Base-by-base conservation (phyloP, 2,888 invertebrate species). In the Bembecia ichneumoniformis region DNA sequence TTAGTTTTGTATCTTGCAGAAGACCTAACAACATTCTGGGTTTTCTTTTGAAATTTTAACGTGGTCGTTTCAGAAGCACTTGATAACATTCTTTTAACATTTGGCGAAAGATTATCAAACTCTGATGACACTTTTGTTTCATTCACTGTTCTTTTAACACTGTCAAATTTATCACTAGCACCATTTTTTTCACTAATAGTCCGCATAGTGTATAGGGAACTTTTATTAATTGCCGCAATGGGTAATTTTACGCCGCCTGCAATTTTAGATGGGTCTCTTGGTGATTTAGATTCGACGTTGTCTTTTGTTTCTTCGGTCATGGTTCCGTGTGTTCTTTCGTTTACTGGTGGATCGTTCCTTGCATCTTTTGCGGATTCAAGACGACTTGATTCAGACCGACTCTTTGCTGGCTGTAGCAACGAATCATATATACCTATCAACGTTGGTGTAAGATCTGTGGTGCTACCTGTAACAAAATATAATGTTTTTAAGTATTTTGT, bases 381-480 rank as follows among this genome's bases (percentile, higher is more conserved):
- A 46, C 67, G 60, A 35, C 56, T 65, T 4, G 68, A 62, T 64
- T 80, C 82, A 48, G 79, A 76, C 59, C 68, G 70, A 58, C 72
- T 78, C 60, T 82, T 84, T 1, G 63, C 70, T 52, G 84, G 87
- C 62, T 87, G 90, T 63, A 89, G 89, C 59, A 96, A 88, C 57
- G 93, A 93, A 87, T 96, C 96, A 78, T 95, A 96, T 81, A 95
- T 93, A 57, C 94, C 94, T 81, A 96, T 90, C 56, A 96, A 89
- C 60, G 94, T 93, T 53, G 96, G 95, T 74, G 94, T 92, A 77
- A 96, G 88, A 76, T 96, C 96, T 65, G 93, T 92, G 62, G 94
- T 93, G 70, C 94, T 92, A 77, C 96, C 96, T 96, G 91, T 46
- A 90, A 90, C 62, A 70, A 82, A 68, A 72, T 53, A 15, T 45